These are phyloP conservation scores for Sebastes elongatus DNA, from an alignment of 2,797 vertebrate species.

Conservation along the genomic window DNA sequence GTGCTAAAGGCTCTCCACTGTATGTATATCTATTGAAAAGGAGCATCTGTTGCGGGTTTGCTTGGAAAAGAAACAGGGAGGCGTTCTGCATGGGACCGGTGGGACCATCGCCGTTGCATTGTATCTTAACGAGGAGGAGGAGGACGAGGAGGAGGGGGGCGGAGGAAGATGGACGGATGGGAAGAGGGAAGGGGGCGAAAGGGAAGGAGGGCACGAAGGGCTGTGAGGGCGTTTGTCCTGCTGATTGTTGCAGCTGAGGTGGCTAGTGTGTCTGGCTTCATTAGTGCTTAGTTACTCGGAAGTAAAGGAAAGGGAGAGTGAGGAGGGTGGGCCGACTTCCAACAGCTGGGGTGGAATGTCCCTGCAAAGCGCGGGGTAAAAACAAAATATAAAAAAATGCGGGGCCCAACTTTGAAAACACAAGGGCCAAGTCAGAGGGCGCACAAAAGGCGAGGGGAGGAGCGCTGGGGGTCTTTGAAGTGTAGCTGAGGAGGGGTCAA, in stretches of 20 bases:
- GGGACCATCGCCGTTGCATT: slow-evolving; percentile 43
- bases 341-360: slow-evolving; percentile 67
- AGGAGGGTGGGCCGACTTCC: slow-evolving; percentile 46
- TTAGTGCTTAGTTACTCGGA: slow-evolving; percentile 70
- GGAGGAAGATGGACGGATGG: slow-evolving; percentile 43
- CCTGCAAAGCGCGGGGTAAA: slow-evolving; percentile 24
- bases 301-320: slow-evolving; percentile 52
- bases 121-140: slow-evolving; percentile 32
- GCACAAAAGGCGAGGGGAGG: slow-evolving; percentile 80
- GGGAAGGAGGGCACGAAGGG: slow-evolving; percentile 27
- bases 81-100: slow-evolving; percentile 24
- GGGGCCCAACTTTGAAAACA: slow-evolving; percentile 56
- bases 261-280: slow-evolving; percentile 49
- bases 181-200: slow-evolving; percentile 5
- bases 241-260: slow-evolving; percentile 66
- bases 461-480: slow-evolving; percentile 73
- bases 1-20: slow-evolving; percentile 39
- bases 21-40: slow-evolving; percentile 54
- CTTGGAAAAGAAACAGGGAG: slow-evolving; percentile 34
- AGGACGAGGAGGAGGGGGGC: neutral
- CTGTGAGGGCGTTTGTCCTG: slow-evolving; percentile 33
- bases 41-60: slow-evolving; percentile 72
- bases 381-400: slow-evolving; percentile 52
- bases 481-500: slow-evolving; percentile 66
- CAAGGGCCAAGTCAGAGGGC: slow-evolving; percentile 73